These are phyloP conservation scores for Pogonomyrmex californicus DNA, from an alignment of 1,140 invertebrate species.

Conservation along the genomic window DNA sequence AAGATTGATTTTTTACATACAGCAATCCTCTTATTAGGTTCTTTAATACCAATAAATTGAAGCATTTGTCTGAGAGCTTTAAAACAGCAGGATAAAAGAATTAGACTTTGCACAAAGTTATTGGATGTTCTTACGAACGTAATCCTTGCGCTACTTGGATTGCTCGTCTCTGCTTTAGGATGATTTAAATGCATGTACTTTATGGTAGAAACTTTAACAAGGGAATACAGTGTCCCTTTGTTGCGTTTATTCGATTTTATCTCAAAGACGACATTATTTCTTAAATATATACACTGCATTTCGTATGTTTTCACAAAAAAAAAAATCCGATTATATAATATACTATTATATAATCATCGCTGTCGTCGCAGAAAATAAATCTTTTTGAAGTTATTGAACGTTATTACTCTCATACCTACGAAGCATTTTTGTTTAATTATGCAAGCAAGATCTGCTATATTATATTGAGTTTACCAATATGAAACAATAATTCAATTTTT, in stretches of 20 bases:
- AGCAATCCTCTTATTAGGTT: conserved; percentile 27
- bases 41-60: conserved; percentile 43
- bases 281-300: neutral
- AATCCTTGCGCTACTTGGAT: conserved; percentile 25
- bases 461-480: neutral
- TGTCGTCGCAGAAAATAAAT: neutral
- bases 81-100: conserved; percentile 33
- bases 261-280: conserved; percentile 31
- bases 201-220: conserved; percentile 29
- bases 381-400: neutral
- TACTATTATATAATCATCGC: conserved; percentile 20
- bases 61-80: conserved; percentile 31
- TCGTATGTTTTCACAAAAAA: neutral
- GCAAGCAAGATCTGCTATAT: neutral
- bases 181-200: conserved; percentile 40
- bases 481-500: neutral
- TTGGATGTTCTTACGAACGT: conserved; percentile 34
- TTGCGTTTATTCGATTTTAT: neutral
- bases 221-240: neutral
- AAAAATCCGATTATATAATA: neutral
- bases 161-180: conserved; percentile 15
- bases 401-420: neutral
- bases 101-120: conserved; percentile 40
- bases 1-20: neutral
- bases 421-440: neutral